Evolutionary conservation across 2,888 invertebrate species (phyloP), one percentile per base, ranked within the genome.

Genomic region (Onchidella celtica): DNA sequence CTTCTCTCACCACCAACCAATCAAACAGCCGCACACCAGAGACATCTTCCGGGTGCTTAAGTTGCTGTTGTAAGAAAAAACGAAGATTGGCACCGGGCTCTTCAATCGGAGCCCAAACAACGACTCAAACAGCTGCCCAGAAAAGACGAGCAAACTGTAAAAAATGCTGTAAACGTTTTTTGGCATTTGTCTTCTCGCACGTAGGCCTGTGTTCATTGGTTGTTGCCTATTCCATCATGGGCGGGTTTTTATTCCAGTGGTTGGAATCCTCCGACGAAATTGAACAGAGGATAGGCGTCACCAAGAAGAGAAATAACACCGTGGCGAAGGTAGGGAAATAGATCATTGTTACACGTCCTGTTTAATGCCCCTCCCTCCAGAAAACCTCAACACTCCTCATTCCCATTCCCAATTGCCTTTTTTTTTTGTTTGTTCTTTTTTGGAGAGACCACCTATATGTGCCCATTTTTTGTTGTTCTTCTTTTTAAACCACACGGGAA

Each of bases 131-230:
- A 6, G 6, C 61, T 24, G 9, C 87, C 14, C 81, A 88, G 34
- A 87, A 89, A 59, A 86, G 87, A 74, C 87, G 89, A 24, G 85
- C 86, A 68, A 87, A 89, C 63, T 89, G 90, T n/a, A 84, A 89
- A 61, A 88, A 88, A 55, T 94, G 92, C 86, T 93, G 93, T 83
- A 92, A 93, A 82, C 91, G 96, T 89, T 96, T 98, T 92, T 95
- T 97, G 84, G 98, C 98, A 47, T 99, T 98, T 94, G 95, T 98
- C 94, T 98, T 99, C 94, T 98, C 98, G 93, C 99, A 99, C 95
- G 97, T 99, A 72, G 99, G 99, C 81, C 96, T 99, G 89, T 97
- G 98, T 89, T 96, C 97, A 82, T 95, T 99, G 81, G 98, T 99
- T 82, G 97, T 98, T 59, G 96, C 96, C 61, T 98, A 98, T 93